Base-by-base conservation (phyloP, 2,888 invertebrate genomes). In the Amaurobius ferox region DNA sequence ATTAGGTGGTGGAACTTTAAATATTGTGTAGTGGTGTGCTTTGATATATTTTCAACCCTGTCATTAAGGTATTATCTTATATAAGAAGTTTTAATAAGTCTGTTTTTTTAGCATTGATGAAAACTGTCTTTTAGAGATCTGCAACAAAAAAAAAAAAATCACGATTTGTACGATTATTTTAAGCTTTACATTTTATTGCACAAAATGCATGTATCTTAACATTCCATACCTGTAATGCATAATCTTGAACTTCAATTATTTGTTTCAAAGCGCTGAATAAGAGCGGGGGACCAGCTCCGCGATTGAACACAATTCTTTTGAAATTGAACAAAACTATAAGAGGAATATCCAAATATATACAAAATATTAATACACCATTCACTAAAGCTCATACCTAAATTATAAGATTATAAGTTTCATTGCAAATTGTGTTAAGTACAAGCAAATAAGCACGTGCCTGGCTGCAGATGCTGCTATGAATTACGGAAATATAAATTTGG, bases 331-430 rank as follows among this genome's bases (percentile, higher is more conserved):
- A 62, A 74, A 1, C 29, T 30, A 39, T 39, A n/a, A 72, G 71
- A 62, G 28, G 73, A 72, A 80, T 73, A 80, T 23, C 26, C 35
- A 64, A 73, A 72, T 81, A 81, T 81, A 19, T 81, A 81, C 80
- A 81, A 28, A 40, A 80, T 39, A 39, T 61, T 26, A 79, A 79
- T 32, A 79, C 79, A 79, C 48, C 70, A 79, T 61, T 68, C 35
- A 61, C 40, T 13, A 32, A 77, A 55, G 67, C n/a, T 19, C n/a
- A 23, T 30, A 32, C 23, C 13, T 26, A 62, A 28, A 62, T 19
- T 32, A 30, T 32, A 32, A 28, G 35, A 35, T 35, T 9, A 35
- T 35, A 35, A 35, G 35, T 35, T 35, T 35, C 9, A 35, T 35
- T 35, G 9, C 16, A 9, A 68, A 68, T 35, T 19, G 64, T 29